Conservation (phyloP, 1,140 invertebrate genomes). For the Steinernema feltiae region DNA sequence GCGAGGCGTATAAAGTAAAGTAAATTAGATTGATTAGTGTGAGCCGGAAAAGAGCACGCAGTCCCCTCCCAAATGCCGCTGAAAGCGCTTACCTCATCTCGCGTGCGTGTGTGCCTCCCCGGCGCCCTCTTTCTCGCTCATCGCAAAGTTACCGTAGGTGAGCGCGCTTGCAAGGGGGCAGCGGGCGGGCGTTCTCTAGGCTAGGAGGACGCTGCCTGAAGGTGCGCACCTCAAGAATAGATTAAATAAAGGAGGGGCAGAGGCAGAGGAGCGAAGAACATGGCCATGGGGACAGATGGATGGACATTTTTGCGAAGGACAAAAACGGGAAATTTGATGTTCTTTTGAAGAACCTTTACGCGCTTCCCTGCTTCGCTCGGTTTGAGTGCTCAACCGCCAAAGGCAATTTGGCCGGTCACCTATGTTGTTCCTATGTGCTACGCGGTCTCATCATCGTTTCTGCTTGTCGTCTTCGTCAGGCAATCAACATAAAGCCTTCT, state of each 20-base stretch:
- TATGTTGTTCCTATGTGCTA: background rate
- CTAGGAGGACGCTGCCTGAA: no score
- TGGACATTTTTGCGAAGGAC: no score
- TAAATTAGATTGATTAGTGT: slow-evolving; percentile 15
- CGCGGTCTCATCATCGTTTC: slow-evolving; percentile 10
- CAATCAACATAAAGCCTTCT: slow-evolving; percentile 14
- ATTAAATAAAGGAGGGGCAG: background rate
- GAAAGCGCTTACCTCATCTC: background rate
- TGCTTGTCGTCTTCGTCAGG: background rate
- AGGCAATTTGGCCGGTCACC: slow-evolving; percentile 14
- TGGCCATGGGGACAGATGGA: no score
- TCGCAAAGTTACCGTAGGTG: slow-evolving; percentile 1
- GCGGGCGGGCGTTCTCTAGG: no score
- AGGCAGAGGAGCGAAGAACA: background rate
- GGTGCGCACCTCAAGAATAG: no score
- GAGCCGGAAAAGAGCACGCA: slow-evolving; percentile 3
- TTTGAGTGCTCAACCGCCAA: background rate
- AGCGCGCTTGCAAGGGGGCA: no score
- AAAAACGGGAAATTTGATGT: background rate
- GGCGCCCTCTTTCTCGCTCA: no score
- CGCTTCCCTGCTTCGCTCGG: background rate
- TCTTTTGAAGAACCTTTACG: background rate
- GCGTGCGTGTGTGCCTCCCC: background rate
- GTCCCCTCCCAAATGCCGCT: background rate
- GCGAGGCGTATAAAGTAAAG: slow-evolving; percentile 13